Evolutionary conservation across 2,888 invertebrate genomes (phyloP).

Genomic region (Gymnocheta viridis): DNA sequence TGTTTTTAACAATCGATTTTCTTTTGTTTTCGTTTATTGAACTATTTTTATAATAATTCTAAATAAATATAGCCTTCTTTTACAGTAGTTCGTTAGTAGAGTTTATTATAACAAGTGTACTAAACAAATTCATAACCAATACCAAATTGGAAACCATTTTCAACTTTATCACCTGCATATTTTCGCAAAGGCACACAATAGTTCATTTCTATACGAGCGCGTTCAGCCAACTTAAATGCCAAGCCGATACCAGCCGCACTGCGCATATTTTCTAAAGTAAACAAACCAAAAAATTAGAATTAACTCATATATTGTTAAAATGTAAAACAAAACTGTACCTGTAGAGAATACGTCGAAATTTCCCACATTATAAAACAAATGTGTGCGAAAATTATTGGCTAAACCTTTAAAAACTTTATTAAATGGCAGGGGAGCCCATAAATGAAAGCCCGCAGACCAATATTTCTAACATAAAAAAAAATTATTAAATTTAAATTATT

Average conservation of each 20-base stretch:
- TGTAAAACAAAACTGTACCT: slow-evolving; percentile 72
- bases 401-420: slow-evolving; percentile 89
- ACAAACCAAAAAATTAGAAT: background rate
- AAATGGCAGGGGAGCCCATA: slow-evolving; percentile 96
- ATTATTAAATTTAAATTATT: background rate
- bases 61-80: slow-evolving; percentile 28
- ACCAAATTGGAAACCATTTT: slow-evolving; percentile 91
- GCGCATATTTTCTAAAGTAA: slow-evolving; percentile 83
- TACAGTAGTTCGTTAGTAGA: background rate
- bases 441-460: slow-evolving; percentile 93
- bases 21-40: slow-evolving; percentile 9
- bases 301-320: background rate
- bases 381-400: slow-evolving; percentile 92
- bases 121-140: slow-evolving; percentile 91
- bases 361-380: slow-evolving; percentile 94
- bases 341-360: slow-evolving; percentile 85
- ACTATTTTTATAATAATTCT: slow-evolving; percentile 5
- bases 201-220: slow-evolving; percentile 97
- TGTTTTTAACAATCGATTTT: slow-evolving; percentile 15
- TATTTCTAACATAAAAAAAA: slow-evolving; percentile 84
- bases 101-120: too few species aligned
- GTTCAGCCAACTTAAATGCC: slow-evolving; percentile 90
- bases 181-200: slow-evolving; percentile 91
- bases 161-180: slow-evolving; percentile 85
- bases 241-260: slow-evolving; percentile 92